phyloP scores from a whole-genome alignment of 2,888 invertebrate genomes.

The Thyatira batis region DNA sequence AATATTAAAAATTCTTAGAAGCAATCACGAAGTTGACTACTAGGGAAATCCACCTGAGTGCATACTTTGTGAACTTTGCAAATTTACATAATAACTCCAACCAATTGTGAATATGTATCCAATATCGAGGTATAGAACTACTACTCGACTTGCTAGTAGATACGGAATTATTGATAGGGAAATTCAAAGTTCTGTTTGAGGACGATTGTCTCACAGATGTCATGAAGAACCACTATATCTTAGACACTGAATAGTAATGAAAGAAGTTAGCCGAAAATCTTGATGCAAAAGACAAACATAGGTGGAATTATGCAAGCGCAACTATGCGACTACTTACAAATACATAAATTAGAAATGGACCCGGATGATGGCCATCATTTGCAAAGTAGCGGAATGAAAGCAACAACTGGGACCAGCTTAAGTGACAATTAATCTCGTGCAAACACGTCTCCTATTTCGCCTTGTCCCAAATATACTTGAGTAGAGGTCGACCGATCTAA shows the following conservation, averaged over 20 bases:
- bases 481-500: neutral
- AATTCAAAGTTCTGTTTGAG: too few species aligned
- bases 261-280: too few species aligned
- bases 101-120: neutral
- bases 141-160: too few species aligned
- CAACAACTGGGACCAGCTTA: neutral
- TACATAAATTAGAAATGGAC: conserved; percentile 24
- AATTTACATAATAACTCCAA: neutral
- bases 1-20: conserved; percentile 42
- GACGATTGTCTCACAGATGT: too few species aligned
- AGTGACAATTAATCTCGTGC: neutral
- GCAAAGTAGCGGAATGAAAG: neutral
- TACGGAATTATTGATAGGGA: too few species aligned
- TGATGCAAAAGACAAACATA: conserved; percentile 29
- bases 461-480: neutral
- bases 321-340: conserved; percentile 8
- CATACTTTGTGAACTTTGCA: neutral
- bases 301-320: conserved; percentile 31
- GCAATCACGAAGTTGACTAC: conserved; percentile 27
- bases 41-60: conserved; percentile 20
- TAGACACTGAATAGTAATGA: too few species aligned
- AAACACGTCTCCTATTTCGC: neutral
- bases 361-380: neutral
- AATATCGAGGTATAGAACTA: neutral
- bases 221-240: too few species aligned